Base-by-base conservation (phyloP, 2,113 vertebrate genomes). In the Psammodynastes pulverulentus region DNA sequence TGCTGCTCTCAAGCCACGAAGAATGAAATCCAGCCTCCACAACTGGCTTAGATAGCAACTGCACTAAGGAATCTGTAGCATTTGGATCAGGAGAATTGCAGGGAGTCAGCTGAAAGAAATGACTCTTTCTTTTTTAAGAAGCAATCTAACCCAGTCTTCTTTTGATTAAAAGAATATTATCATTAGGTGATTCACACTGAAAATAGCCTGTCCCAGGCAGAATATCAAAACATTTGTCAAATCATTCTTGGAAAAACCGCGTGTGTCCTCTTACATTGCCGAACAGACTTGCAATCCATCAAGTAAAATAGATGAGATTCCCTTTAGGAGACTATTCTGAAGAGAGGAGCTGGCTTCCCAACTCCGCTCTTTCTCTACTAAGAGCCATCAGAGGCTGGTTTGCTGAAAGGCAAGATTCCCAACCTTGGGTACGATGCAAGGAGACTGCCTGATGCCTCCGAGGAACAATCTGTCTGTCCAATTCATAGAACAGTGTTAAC, bases 241-340 rank as follows among this genome's bases (percentile, higher is more conserved):
- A 54, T 24, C 17, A 45, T 54, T 53, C 39, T 84, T 45, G 17
- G 85, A 92, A 89, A 39, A 93, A 10, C 3, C 90, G 29, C 3
- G 17, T 88, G 10, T 92, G 85, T 91, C 89, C 90, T 26, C 39
- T 9, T 0, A 0, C 52, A 86, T 93, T 89, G 91, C 91, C 88
- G 39, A 92, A 84, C 54, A 4, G 9, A 84, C 54, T 86, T 49
- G 45, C 86, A 93, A 95, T 84, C 54, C 53, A 51, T 34, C 26
- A 17, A 34, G 88, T 92, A 52, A 54, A 67, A 12, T 92, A 0
- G 48, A 67, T 24, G 3, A 92, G 67, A 39, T 89, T 79, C 17
- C 15, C 90, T 91, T 39, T 93, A 90, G 86, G 49, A 89, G 87
- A 29, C 91, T 93, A n/a, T 84, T 94, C 46, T 89, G 21, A 58